Percentiles rank a stretch among this genome's conserved stretches.
phyloP scores from a whole-genome alignment of 2,113 vertebrate species.

The Nothocercus nigrocapillus region DNA sequence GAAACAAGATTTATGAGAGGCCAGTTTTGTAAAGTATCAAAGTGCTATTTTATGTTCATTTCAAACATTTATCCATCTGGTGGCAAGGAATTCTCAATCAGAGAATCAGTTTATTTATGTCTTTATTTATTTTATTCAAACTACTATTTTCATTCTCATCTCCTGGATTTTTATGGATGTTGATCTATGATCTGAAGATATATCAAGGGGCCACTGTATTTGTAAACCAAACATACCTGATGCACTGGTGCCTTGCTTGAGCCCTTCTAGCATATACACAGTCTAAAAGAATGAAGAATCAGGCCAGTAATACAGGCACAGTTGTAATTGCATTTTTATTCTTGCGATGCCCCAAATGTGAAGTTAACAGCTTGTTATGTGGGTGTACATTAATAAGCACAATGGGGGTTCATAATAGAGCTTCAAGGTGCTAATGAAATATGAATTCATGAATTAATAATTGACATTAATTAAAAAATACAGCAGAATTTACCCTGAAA shows the following conservation, averaged over 20 bases:
- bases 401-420: constrained; percentile 41
- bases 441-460: constrained; percentile 61
- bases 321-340: constrained; percentile 28
- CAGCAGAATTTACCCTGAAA: background rate
- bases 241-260: background rate
- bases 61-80: background rate
- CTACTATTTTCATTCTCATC: rapidly evolving
- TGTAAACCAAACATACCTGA: background rate
- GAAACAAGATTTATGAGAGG: background rate
- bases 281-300: background rate
- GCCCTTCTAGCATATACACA: background rate
- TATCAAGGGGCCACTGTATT: background rate
- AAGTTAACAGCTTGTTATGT: constrained; percentile 50
- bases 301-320: background rate
- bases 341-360: background rate
- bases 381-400: constrained; percentile 48
- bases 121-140: background rate
- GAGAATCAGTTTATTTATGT: background rate
- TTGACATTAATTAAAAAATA: constrained; percentile 33
- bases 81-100: background rate
- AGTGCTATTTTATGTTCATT: background rate
- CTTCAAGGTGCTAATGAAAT: background rate
- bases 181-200: background rate
- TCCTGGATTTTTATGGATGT: background rate
- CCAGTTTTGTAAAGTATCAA: background rate